Evolutionary conservation across 1,140 invertebrate species (phyloP).

Genomic region (Megalopta genalis): DNA sequence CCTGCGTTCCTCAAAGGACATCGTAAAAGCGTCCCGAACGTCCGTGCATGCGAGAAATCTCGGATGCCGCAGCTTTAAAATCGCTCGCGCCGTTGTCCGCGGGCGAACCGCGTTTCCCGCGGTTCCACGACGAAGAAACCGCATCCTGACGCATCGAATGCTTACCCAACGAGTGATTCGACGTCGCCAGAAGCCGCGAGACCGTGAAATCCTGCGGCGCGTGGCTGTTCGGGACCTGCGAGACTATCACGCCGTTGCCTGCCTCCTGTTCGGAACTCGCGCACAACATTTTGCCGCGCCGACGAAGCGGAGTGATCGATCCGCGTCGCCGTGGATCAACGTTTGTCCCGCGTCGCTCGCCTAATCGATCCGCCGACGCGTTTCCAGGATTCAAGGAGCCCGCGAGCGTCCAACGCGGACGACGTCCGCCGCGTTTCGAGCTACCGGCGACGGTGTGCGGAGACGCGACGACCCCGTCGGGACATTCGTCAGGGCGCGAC

Average conservation of each 20-base stretch:
- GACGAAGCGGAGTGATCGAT: not conserved
- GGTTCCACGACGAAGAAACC: too few relatives aligned
- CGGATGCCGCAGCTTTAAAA: too few relatives aligned
- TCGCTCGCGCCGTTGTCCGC: too few relatives aligned
- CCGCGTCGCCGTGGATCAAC: not conserved
- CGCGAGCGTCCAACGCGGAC: too few relatives aligned
- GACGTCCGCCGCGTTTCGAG: not conserved
- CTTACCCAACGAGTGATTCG: conserved; percentile 74
- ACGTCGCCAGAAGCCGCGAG: conserved; percentile 73
- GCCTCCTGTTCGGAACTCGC: conserved; percentile 56
- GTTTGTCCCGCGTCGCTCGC: too few relatives aligned
- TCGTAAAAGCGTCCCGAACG: too few relatives aligned
- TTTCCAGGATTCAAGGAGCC: too few relatives aligned
- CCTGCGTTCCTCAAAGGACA: too few relatives aligned
- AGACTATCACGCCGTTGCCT: conserved; percentile 63
- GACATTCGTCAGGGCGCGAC: not conserved
- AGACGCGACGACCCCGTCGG: not conserved
- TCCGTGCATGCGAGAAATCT: too few relatives aligned
- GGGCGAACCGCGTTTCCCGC: too few relatives aligned
- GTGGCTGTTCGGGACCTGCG: conserved; percentile 71
- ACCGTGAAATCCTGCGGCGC: conserved; percentile 78
- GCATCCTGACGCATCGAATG: not conserved
- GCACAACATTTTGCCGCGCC: conserved; percentile 65
- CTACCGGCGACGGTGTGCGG: too few relatives aligned
- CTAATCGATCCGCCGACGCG: too few relatives aligned